Evolutionary conservation across 2,888 invertebrate species (phyloP), one percentile per base, ranked within the genome.

Genomic region (Cheilosia vulpina): DNA sequence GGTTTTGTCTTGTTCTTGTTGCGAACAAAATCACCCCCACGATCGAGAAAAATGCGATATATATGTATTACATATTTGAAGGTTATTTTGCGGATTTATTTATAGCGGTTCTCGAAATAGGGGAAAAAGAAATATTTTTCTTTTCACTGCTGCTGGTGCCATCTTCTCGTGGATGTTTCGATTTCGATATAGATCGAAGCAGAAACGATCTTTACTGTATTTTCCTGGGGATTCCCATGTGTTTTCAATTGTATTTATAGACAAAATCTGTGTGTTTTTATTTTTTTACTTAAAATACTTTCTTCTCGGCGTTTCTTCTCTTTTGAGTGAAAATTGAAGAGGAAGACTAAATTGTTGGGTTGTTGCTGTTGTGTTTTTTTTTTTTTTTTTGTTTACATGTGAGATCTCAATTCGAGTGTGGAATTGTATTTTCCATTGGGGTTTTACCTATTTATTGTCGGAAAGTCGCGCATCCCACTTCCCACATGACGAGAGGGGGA

Each of bases 161-260:
- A 63, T 50, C n/a, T 60, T 43, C 21, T 71, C 21, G 43, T 52
- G 69, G 17, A 38, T 77, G 71, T 52, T 66, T 73, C 50, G 53
- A 45, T 76, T 52, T 58, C 50, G 17, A 72, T 62, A 31, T 63
- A 34, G 21, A 71, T 45, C 50, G 53, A 75, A 63, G 52, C 38
- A 45, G 41, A 41, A 24, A 13, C 41, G 34, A 17, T 55, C 43
- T 17, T 57, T 45, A 4, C 17, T 31, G 45, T 38, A 53, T 73
- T 75, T 66, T 85, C 62, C 80, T 85, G 85, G 85, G 85, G 80
- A 85, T 77, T 85, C 85, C 85, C 85, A 77, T 85, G 80, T 85
- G 77, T 85, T 77, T 80, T 27, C 45, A 15, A 53, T 55, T 57
- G 63, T 85, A 85, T 85, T 81, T 81, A 57, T 85, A 85, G 85